Evolutionary conservation across 2,888 invertebrate genomes (phyloP).

Genomic region (Acronicta alni): DNA sequence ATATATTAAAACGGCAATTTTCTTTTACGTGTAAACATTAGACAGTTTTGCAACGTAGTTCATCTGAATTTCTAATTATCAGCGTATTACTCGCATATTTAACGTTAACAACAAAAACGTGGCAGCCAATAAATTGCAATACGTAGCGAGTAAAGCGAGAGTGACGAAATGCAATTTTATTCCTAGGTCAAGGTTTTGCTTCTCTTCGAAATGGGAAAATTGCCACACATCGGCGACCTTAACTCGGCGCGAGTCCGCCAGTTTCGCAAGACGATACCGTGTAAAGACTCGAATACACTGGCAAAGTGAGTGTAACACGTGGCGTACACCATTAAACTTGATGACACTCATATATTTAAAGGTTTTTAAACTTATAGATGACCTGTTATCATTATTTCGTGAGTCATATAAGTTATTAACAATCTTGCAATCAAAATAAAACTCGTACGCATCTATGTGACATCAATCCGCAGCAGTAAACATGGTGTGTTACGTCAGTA

Average conservation of each 20-base stretch:
- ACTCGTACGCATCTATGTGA: conserved; percentile 24
- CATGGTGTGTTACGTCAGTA: conserved; percentile 38
- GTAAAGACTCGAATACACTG: conserved; percentile 68
- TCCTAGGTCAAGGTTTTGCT: conserved; percentile 88
- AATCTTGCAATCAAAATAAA: conserved; percentile 34
- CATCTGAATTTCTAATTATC: conserved; percentile 20
- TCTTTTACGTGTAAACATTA: conserved; percentile 31
- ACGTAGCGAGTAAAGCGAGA: conserved; percentile 66
- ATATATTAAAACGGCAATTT: too few species aligned
- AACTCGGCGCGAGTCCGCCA: conserved; percentile 78
- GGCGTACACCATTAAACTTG: conserved; percentile 17
- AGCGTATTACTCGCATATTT: conserved; percentile 29
- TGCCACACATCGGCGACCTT: conserved; percentile 87
- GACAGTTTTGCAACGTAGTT: conserved; percentile 36
- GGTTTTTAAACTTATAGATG: conserved; percentile 27
- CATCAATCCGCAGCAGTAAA: conserved; percentile 24
- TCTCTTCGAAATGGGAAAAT: conserved; percentile 88
- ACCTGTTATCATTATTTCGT: conserved; percentile 18
- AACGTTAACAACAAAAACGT: conserved; percentile 46
- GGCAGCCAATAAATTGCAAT: conserved; percentile 69
- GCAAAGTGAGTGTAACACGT: conserved; percentile 34
- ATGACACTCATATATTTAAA: conserved; percentile 19
- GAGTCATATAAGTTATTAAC: conserved; percentile 34
- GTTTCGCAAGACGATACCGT: conserved; percentile 77
- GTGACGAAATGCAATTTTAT: conserved; percentile 84